These are phyloP conservation scores for Antigone vipio DNA, from an alignment of 2,113 vertebrate genomes.

Conservation along the genomic window DNA sequence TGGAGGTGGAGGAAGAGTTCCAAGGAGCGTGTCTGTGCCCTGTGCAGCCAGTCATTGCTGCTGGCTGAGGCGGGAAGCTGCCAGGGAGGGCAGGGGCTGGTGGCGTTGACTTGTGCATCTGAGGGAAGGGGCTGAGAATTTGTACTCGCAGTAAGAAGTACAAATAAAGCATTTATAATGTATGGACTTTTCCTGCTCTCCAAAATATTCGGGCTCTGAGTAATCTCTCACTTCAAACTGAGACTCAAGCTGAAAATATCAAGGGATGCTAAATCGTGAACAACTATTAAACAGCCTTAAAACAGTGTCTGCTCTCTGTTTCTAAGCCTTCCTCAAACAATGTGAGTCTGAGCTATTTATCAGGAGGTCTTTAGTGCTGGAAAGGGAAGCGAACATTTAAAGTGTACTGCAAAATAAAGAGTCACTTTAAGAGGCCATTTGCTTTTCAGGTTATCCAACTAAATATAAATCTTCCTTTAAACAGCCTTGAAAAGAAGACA, in stretches of 20 bases:
- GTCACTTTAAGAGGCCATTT: conserved; percentile 2
- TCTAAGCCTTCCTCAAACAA: conserved; percentile 4
- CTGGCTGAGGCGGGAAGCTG: not conserved
- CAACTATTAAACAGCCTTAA: conserved; percentile 14
- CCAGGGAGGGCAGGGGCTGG: not conserved
- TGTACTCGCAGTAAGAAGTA: not conserved
- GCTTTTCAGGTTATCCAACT: not conserved
- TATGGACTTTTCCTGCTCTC: not conserved
- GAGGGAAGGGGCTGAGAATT: not conserved
- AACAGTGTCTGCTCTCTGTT: not conserved
- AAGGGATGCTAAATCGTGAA: conserved; percentile 1
- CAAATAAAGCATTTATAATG: not conserved
- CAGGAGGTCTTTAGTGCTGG: not conserved
- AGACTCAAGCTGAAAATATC: conserved; percentile 26
- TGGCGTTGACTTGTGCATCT: not conserved
- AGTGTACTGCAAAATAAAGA: conserved; percentile 15
- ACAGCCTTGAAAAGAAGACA: not conserved
- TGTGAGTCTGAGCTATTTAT: not conserved
- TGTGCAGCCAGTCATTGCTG: not conserved
- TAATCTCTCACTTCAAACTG: conserved; percentile 22
- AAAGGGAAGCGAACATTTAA: conserved; percentile 1
- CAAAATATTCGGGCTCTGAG: not conserved
- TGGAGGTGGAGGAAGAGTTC: not conserved
- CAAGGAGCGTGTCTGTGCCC: not conserved
- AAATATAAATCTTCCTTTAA: conserved; percentile 40